These are phyloP conservation scores for Poeciliopsis infans DNA, from an alignment of 2,797 vertebrate genomes.

Conservation along the genomic window DNA sequence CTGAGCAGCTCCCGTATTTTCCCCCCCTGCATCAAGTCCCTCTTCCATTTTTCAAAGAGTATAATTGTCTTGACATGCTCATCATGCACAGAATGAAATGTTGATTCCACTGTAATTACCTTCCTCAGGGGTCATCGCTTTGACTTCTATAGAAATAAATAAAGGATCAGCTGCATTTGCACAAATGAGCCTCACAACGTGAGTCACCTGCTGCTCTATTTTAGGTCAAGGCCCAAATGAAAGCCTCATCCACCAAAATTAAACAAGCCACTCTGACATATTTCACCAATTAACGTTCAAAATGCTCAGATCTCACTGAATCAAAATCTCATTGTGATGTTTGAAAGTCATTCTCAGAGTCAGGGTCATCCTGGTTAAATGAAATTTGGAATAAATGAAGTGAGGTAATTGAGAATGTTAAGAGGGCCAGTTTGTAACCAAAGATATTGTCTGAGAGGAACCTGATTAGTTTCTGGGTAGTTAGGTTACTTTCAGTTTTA, in stretches of 20 bases:
- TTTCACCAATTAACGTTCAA: constrained; percentile 69
- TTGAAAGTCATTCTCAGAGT: constrained; percentile 49
- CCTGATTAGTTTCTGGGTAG: constrained; percentile 8
- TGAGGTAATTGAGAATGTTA: constrained; percentile 49
- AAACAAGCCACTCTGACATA: constrained; percentile 71
- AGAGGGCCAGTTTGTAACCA: constrained; percentile 29
- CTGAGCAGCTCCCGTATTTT: constrained; percentile 40
- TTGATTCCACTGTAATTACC: constrained; percentile 76
- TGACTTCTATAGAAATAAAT: constrained; percentile 68
- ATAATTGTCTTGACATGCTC: constrained; percentile 65
- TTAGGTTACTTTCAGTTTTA: neutral
- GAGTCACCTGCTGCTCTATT: constrained; percentile 44
- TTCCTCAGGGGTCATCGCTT: constrained; percentile 66
- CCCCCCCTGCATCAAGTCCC: constrained; percentile 23
- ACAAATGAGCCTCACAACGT: constrained; percentile 19
- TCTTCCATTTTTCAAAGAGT: constrained; percentile 39
- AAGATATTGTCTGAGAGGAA: constrained; percentile 6
- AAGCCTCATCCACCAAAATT: constrained; percentile 55
- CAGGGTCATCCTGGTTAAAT: constrained; percentile 68
- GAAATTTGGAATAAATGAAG: constrained; percentile 61
- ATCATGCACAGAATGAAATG: constrained; percentile 66
- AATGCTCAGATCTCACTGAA: constrained; percentile 64
- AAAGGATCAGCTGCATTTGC: constrained; percentile 42
- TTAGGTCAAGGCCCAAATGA: constrained; percentile 50
- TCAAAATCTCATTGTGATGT: constrained; percentile 55